Evolutionary conservation across 2,797 vertebrate genomes (phyloP).

Genomic region (Malacoctenus gilli): DNA sequence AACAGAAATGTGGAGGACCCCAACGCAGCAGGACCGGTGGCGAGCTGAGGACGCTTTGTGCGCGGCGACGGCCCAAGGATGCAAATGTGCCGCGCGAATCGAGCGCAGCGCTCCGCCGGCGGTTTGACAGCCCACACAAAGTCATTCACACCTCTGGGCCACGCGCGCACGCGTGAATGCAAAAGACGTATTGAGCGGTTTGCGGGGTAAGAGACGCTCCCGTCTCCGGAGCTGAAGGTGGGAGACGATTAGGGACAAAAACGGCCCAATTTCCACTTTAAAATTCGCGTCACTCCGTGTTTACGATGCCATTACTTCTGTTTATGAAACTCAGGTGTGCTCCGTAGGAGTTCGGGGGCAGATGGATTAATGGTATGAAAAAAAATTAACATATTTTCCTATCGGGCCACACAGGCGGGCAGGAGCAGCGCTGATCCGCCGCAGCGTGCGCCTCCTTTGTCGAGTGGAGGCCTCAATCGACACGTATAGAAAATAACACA

Average conservation of each 20-base stretch:
- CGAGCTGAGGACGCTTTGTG: conserved; percentile 2
- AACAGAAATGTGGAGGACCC: conserved; percentile 23
- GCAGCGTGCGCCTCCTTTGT: conserved; percentile 3
- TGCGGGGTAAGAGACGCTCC: conserved; percentile 15
- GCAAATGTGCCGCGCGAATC: conserved; percentile 19
- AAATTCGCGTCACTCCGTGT: conserved; percentile 5
- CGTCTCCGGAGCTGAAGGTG: conserved; percentile 21
- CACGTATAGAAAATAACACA: conserved; percentile 15
- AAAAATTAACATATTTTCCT: no score
- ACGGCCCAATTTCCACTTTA: conserved; percentile 14
- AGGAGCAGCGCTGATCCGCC: conserved; percentile 1
- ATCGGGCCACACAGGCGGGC: no score
- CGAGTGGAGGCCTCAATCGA: conserved; percentile 3
- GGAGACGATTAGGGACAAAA: conserved; percentile 14
- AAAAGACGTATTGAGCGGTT: conserved; percentile 26
- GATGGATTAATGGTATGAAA: conserved; percentile 3
- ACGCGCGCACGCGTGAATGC: conserved; percentile 3
- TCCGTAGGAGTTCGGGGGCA: conserved; percentile 9
- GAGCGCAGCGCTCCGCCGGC: conserved; percentile 9
- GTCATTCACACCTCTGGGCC: conserved; percentile 41
- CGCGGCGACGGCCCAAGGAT: conserved; percentile 20
- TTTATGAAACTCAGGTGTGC: background rate
- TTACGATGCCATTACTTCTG: background rate
- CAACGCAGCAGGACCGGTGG: conserved; percentile 13
- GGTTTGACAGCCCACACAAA: conserved; percentile 50